Percentiles rank a stretch among this genome's conserved stretches.
phyloP scores from a whole-genome alignment of 2,113 vertebrate species.

The Pseudolaguvia tuberculata region DNA sequence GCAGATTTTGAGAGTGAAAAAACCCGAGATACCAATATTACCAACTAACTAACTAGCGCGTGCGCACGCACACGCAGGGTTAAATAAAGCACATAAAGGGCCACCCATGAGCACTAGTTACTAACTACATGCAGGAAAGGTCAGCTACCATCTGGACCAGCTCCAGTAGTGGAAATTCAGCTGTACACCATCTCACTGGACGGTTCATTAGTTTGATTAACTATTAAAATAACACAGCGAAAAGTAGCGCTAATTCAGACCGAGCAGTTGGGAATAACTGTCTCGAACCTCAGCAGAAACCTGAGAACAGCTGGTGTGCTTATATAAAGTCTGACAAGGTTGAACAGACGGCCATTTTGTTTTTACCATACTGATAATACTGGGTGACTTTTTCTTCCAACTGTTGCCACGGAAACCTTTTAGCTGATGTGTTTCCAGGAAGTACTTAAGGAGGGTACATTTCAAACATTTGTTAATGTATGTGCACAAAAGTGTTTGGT shows the following conservation, averaged over 20 bases:
- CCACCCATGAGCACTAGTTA: neutral
- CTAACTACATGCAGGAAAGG: neutral
- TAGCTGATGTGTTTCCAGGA: neutral
- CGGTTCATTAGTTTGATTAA: neutral
- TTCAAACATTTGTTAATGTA: neutral
- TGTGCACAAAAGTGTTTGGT: neutral
- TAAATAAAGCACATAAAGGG: neutral
- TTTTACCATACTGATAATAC: neutral
- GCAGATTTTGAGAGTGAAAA: no score
- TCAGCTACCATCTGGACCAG: neutral
- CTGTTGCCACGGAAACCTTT: neutral
- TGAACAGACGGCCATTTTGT: neutral
- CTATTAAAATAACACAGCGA: neutral
- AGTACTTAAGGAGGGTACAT: no score
- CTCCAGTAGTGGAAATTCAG: neutral
- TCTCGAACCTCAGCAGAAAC: neutral
- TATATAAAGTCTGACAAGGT: neutral
- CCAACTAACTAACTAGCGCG: no score
- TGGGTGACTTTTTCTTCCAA: neutral
- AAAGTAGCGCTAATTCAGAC: no score
- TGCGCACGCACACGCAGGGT: no score
- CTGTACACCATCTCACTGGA: neutral
- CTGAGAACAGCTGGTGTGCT: neutral
- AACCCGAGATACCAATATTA: no score
- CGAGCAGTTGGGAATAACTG: neutral